phyloP scores from a whole-genome alignment of 2,797 vertebrate species.

The Sebastes itinus region DNA sequence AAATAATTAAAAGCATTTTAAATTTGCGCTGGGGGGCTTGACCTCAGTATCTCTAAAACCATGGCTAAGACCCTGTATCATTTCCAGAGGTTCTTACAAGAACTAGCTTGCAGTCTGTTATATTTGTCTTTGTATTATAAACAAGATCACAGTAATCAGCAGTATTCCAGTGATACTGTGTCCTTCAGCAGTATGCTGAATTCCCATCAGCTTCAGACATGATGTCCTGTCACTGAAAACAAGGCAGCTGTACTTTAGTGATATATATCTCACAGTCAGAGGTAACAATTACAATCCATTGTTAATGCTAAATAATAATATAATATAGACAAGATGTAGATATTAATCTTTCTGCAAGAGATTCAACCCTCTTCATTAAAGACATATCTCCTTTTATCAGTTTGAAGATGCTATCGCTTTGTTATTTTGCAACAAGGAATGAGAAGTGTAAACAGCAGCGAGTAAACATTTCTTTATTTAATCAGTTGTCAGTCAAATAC shows the following conservation, averaged over 20 bases:
- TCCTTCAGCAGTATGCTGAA: neutral
- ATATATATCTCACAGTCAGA: neutral
- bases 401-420: neutral
- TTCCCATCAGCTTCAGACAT: neutral
- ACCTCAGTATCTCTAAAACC: neutral
- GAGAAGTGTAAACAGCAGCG: neutral
- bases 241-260: neutral
- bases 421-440: neutral
- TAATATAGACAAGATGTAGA: neutral
- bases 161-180: neutral
- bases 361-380: neutral
- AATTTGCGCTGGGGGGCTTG: neutral
- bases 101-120: too few relatives aligned
- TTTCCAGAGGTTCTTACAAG: neutral
- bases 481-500: neutral
- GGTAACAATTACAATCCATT: neutral
- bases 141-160: neutral
- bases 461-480: slow-evolving; percentile 28
- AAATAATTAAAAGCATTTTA: neutral
- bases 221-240: neutral
- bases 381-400: neutral
- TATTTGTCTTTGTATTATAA: neutral
- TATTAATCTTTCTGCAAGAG: neutral
- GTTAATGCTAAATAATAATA: neutral
- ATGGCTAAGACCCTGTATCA: neutral